phyloP scores from a whole-genome alignment of 2,888 invertebrate genomes.

The Parnassius orleans region DNA sequence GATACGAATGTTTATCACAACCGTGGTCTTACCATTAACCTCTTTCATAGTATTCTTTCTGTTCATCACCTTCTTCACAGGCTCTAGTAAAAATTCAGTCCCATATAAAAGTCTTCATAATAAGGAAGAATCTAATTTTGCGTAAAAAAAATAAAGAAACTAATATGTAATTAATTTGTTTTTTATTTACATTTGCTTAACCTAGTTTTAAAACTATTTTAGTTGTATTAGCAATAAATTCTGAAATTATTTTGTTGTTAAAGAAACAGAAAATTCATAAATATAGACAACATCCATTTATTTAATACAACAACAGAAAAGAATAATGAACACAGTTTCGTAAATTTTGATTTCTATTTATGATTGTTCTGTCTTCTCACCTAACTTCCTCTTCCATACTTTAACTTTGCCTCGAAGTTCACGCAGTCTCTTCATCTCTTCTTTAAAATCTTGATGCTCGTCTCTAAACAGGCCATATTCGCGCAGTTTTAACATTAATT shows the following conservation, averaged over 20 bases:
- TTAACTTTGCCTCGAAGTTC: conserved; percentile 88
- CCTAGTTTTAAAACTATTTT: not conserved
- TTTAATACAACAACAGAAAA: too few species aligned
- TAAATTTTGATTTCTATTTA: not conserved
- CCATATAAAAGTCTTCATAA: conserved; percentile 29
- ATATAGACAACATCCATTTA: not conserved
- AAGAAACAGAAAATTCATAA: not conserved
- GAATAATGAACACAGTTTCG: too few species aligned
- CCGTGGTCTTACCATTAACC: conserved; percentile 31
- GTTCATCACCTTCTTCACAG: conserved; percentile 32
- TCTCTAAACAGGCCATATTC: conserved; percentile 91
- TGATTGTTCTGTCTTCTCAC: conserved; percentile 28
- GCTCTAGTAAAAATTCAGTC: conserved; percentile 26
- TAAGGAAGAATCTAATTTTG: conserved; percentile 21
- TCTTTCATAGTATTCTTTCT: conserved; percentile 33
- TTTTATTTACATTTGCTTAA: conserved; percentile 9
- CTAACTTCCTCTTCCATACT: conserved; percentile 58
- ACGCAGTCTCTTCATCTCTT: conserved; percentile 90
- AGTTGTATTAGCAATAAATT: too few species aligned
- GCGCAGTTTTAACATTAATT: conserved; percentile 86
- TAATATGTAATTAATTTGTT: conserved; percentile 8
- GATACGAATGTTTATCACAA: conserved; percentile 30
- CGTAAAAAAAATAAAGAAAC: conserved; percentile 17
- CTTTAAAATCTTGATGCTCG: conserved; percentile 93
- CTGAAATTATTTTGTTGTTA: not conserved